Evolutionary conservation across 2,888 invertebrate species (phyloP).

Genomic region (Macaria notata): DNA sequence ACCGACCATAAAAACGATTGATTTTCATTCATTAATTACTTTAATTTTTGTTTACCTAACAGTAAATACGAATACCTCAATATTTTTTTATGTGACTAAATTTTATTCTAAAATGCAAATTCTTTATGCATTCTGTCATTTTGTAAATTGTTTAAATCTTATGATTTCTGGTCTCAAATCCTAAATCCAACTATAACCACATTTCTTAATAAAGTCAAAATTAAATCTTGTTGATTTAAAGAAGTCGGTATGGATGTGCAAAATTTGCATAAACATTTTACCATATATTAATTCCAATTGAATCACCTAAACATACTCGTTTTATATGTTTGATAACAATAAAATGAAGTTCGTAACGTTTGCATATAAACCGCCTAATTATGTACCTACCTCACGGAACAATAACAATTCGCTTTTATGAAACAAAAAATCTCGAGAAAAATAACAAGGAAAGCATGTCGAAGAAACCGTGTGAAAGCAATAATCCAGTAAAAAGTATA

Average conservation of each 20-base stretch:
- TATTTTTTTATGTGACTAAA: no score
- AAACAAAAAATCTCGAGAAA: conserved; percentile 23
- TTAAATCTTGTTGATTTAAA: no score
- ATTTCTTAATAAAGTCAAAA: no score
- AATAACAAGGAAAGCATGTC: conserved; percentile 25
- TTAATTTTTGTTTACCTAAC: neutral
- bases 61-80: no score
- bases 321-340: neutral
- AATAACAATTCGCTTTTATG: conserved; percentile 1
- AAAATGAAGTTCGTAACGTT: neutral
- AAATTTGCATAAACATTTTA: no score
- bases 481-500: conserved; percentile 30
- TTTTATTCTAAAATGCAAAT: no score
- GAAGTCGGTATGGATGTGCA: no score
- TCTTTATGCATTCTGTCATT: no score
- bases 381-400: conserved; percentile 2
- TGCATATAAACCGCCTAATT: neutral
- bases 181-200: no score
- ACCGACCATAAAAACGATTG: conserved; percentile 30
- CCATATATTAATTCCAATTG: no score
- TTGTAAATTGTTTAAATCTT: no score
- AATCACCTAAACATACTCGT: neutral
- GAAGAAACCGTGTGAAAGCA: conserved; percentile 63
- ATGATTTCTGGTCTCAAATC: no score
- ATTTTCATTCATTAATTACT: neutral